A percentile compares a stretch with the other conserved stretches of the same genome.
Conservation (phyloP, 2,113 vertebrate genomes). For the Ammodramus savannarum region DNA sequence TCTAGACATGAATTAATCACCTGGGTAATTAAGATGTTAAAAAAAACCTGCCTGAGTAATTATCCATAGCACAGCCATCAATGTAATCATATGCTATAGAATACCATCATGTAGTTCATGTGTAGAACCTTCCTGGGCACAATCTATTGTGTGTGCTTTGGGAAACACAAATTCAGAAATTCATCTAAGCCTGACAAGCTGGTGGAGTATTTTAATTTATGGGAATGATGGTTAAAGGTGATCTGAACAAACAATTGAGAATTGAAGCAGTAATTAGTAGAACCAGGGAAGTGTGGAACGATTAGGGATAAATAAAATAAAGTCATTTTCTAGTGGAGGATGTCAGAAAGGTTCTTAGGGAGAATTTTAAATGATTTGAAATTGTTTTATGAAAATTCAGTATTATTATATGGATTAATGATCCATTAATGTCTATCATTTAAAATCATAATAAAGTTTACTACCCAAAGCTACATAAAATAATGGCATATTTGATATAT, state of each 20-base stretch:
- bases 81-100: not conserved
- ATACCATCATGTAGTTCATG: not conserved
- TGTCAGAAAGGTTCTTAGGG: not conserved
- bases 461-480: conserved; percentile 1
- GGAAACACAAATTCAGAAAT: not conserved
- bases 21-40: not conserved
- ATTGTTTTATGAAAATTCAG: conserved; percentile 29
- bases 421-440: conserved; percentile 37
- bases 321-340: not conserved
- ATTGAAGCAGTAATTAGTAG: conserved; percentile 12
- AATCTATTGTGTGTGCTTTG: not conserved
- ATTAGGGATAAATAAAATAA: conserved; percentile 55
- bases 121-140: not conserved
- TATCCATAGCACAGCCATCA: not conserved
- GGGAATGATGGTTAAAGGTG: conserved; percentile 14
- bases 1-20: rapidly evolving
- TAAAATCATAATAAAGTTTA: conserved; percentile 52
- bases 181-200: not conserved
- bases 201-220: conserved; percentile 1
- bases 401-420: conserved; percentile 48
- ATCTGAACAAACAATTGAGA: conserved; percentile 44
- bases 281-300: conserved; percentile 3
- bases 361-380: conserved; percentile 24
- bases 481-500: not conserved
- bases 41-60: not conserved